Percentiles rank a stretch among this genome's conserved stretches.
These are phyloP conservation scores for Dipus sagitta DNA, from an alignment of 2,797 vertebrate species.

Conservation along the genomic window DNA sequence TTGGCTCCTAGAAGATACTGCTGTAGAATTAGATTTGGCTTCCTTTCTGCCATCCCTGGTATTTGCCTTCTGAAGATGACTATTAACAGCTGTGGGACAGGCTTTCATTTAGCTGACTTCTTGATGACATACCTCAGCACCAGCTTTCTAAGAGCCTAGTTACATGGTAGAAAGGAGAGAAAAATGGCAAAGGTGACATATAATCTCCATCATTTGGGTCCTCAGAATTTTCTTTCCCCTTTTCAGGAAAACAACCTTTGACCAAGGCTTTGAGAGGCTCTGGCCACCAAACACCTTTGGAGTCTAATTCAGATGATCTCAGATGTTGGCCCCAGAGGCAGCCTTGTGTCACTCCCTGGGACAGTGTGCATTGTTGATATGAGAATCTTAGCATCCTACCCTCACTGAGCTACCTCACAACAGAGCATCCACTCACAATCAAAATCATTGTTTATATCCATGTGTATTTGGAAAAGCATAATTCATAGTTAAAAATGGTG, in stretches of 20 bases:
- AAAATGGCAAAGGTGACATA: slow-evolving; percentile 50
- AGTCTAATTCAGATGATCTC: not conserved
- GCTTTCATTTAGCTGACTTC: slow-evolving; percentile 70
- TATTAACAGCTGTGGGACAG: slow-evolving; percentile 75
- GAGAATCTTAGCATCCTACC: not conserved
- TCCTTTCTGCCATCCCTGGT: slow-evolving; percentile 58
- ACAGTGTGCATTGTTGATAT: not conserved
- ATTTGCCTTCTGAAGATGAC: slow-evolving; percentile 72
- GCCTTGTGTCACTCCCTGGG: not conserved
- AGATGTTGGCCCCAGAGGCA: not conserved
- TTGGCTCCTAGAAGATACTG: slow-evolving; percentile 65
- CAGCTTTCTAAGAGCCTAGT: slow-evolving; percentile 61
- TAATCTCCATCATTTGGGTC: slow-evolving; percentile 44
- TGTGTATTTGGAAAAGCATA: not conserved
- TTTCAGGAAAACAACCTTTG: slow-evolving; percentile 45
- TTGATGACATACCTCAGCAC: slow-evolving; percentile 69
- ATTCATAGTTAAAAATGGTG: not conserved
- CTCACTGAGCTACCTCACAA: not conserved
- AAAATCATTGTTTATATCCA: slow-evolving; percentile 47
- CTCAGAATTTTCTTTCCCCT: slow-evolving; percentile 1
- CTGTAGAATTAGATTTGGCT: slow-evolving; percentile 75
- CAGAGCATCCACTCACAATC: not conserved
- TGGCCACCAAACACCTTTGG: not conserved
- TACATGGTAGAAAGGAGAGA: slow-evolving; percentile 16
- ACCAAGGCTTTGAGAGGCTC: not conserved